Evolutionary conservation across 2,113 vertebrate genomes (phyloP).

Genomic region (Prochilodus magdalenae): DNA sequence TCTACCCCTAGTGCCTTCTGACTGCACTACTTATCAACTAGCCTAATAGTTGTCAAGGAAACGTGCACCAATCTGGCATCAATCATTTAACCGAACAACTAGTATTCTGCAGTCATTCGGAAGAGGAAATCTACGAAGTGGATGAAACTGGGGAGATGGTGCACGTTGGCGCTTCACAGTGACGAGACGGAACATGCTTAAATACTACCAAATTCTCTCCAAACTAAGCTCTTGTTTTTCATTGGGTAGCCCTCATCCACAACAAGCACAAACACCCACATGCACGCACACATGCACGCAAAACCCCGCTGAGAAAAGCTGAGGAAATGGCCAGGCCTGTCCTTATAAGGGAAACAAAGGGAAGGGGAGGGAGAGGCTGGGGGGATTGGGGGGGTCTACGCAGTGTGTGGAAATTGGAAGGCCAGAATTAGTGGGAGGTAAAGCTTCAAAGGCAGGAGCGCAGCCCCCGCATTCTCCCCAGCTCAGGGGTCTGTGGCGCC

Average conservation of each 20-base stretch:
- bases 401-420: conserved; percentile 85
- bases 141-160: neutral
- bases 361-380: conserved; percentile 70
- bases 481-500: conserved; percentile 84
- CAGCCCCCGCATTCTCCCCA: conserved; percentile 85
- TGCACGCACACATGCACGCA: conserved; percentile 71
- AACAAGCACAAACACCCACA: conserved; percentile 40
- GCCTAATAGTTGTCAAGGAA: neutral
- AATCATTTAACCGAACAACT: conserved; percentile 12
- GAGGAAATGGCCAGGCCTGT: conserved; percentile 81
- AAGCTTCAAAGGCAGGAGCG: conserved; percentile 84
- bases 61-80: neutral
- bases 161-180: neutral
- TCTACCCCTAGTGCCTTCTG: conserved; percentile 19
- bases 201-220: neutral
- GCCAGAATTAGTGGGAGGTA: conserved; percentile 87
- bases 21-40: conserved; percentile 2
- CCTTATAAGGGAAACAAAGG: conserved; percentile 86
- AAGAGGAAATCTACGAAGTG: neutral
- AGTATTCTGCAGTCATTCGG: neutral
- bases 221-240: conserved; percentile 36
- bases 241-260: conserved; percentile 27
- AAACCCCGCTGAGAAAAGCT: conserved; percentile 76
- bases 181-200: neutral
- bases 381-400: conserved; percentile 69